Evolutionary conservation across 2,888 invertebrate genomes (phyloP), one percentile per base, ranked within the genome.

Genomic region (Ephialtes manifestator): DNA sequence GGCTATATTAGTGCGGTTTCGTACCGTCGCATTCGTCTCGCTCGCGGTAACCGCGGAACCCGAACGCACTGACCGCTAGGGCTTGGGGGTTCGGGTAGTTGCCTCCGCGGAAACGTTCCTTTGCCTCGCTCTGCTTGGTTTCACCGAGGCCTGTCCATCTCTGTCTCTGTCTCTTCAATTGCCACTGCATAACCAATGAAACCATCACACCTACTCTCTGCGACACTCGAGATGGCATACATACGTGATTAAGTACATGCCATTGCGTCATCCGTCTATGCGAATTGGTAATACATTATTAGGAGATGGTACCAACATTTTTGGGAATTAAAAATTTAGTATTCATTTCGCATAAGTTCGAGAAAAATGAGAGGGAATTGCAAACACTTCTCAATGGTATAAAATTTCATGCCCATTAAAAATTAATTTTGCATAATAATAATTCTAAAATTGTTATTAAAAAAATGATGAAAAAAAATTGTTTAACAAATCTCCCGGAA

Each of bases 1-100:
- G 60, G 60, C 60, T 60, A 31, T 60, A 60, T 60, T 31, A 60
- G 60, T 60, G 60, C 60, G 60, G 60, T 60, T 31, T 4, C 31
- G 55, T 58, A 24, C 28, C 20, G 60, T 60, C 60, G 60, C 60
- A 60, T 60, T 20, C 55, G 55, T 55, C 55, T 55, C 55, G 55
- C 60, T 60, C 60, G 60, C 28, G 15, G 28, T 60, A n/a, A 60
- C 60, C 60, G 60, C 60, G 55, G 55, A 24, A 28, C 28, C 60
- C 31, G 60, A 31, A 31, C 58, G 28, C 58, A 8, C 60, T 13
- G 60, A 60, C 60, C 60, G 60, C 60, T 15, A 31, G 60, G 31
- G 31, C n/a, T 31, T n/a, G 5, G 18, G 18, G 53, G 10, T 20
- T 20, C 53, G 53, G 53, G 18, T 58, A 58, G 24, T 58, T 58